Conservation (phyloP, 1,140 invertebrate species). For the Drosophila pandora region DNA sequence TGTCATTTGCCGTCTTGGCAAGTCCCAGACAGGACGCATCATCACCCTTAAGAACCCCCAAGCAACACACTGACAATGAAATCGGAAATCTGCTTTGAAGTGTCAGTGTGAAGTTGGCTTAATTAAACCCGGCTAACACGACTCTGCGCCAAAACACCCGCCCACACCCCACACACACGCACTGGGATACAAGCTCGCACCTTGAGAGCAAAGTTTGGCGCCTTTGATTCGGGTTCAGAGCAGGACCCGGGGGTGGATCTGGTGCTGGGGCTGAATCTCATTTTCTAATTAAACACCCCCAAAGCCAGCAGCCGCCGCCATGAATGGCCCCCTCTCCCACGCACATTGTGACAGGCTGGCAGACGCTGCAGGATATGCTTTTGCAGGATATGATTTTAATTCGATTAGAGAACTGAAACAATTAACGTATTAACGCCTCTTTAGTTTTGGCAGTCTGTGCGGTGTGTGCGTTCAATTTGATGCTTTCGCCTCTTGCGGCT, state of each 20-base stretch:
- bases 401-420: slow-evolving; percentile 83
- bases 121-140: slow-evolving; percentile 65
- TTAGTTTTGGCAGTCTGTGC: slow-evolving; percentile 54
- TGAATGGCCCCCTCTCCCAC: slow-evolving; percentile 10
- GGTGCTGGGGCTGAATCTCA: slow-evolving; percentile 63
- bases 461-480: slow-evolving; percentile 62
- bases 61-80: slow-evolving; percentile 25
- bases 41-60: background rate
- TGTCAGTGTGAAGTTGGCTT: slow-evolving; percentile 82
- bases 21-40: slow-evolving; percentile 29
- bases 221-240: slow-evolving; percentile 43
- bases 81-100: slow-evolving; percentile 71
- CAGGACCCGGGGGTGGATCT: slow-evolving; percentile 22
- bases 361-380: slow-evolving; percentile 65
- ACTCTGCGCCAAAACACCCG: slow-evolving; percentile 27
- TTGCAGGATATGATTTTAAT: slow-evolving; percentile 81
- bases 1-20: slow-evolving; percentile 48
- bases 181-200: slow-evolving; percentile 45
- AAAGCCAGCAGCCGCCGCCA: slow-evolving; percentile 49
- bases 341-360: slow-evolving; percentile 25
- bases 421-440: slow-evolving; percentile 84
- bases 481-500: slow-evolving; percentile 55
- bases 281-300: slow-evolving; percentile 79
- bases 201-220: slow-evolving; percentile 72
- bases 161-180: slow-evolving; percentile 15